Conservation (phyloP, 2,888 invertebrate species). For the Slavum lentiscoides region DNA sequence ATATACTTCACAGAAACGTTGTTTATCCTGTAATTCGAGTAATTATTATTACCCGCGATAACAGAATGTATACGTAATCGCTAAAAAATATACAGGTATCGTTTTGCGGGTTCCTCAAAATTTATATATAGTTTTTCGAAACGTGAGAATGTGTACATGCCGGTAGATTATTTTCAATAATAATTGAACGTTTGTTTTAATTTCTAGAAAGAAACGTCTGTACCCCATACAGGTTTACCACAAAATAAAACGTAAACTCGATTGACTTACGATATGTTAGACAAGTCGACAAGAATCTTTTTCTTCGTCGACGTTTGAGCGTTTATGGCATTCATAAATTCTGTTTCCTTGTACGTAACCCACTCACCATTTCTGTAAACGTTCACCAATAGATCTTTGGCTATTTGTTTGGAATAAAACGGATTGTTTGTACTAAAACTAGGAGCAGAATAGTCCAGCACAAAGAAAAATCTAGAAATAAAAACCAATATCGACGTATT, state of each 20-base stretch:
- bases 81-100: too few species aligned
- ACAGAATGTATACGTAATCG: too few species aligned
- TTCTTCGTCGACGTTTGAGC: neutral
- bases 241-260: neutral
- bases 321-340: neutral
- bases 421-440: conserved; percentile 41
- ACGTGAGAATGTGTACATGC: too few species aligned
- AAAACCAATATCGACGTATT: neutral
- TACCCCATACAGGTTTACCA: too few species aligned
- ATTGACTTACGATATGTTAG: conserved; percentile 18
- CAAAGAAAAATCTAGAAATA: conserved; percentile 49
- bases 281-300: conserved; percentile 1
- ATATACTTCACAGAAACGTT: conserved; percentile 16
- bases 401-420: conserved; percentile 50
- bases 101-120: too few species aligned
- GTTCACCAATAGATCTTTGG: conserved; percentile 49
- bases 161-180: too few species aligned
- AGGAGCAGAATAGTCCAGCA: conserved; percentile 50
- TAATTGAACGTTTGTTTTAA: too few species aligned
- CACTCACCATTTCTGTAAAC: conserved; percentile 50
- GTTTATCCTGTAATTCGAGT: neutral
- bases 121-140: too few species aligned
- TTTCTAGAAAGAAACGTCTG: too few species aligned
- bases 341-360: conserved; percentile 35
- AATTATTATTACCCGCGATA: too few species aligned